A percentile compares a stretch with the other conserved stretches of the same genome.
Evolutionary conservation across 1,140 invertebrate species (phyloP).

Genomic region (Gyrodactylus salaris): DNA sequence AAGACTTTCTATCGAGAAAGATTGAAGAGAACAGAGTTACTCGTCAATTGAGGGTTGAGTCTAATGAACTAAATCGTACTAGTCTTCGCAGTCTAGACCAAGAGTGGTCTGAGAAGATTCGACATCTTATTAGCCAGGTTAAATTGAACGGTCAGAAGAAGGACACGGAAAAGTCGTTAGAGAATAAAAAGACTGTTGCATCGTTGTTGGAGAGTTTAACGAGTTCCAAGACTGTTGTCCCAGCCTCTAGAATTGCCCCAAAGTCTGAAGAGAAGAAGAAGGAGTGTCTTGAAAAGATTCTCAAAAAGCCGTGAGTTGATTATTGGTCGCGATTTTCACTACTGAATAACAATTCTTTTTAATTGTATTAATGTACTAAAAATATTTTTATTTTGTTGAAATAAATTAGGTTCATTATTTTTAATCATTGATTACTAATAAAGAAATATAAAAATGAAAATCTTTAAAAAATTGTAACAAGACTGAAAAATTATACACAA

Average conservation of each 20-base stretch:
- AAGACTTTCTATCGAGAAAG: background rate
- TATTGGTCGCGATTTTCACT: no score
- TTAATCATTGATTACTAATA: no score
- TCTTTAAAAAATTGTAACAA: no score
- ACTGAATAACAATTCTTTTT: no score
- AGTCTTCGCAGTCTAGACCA: background rate
- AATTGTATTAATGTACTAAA: no score
- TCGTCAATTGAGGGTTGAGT: background rate
- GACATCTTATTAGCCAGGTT: background rate
- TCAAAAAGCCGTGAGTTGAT: background rate
- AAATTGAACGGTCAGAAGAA: background rate
- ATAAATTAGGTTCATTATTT: no score
- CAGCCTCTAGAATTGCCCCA: background rate
- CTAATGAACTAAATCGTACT: background rate
- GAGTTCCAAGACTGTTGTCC: background rate
- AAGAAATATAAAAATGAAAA: no score
- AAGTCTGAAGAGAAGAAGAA: background rate
- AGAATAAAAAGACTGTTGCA: background rate
- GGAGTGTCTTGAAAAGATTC: background rate
- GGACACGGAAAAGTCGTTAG: background rate
- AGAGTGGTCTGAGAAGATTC: background rate
- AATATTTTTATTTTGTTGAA: no score
- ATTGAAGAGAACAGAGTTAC: background rate
- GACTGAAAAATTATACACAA: no score
- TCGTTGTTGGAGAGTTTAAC: background rate